phyloP scores from a whole-genome alignment of 2,113 vertebrate species.

The Pantherophis guttatus region DNA sequence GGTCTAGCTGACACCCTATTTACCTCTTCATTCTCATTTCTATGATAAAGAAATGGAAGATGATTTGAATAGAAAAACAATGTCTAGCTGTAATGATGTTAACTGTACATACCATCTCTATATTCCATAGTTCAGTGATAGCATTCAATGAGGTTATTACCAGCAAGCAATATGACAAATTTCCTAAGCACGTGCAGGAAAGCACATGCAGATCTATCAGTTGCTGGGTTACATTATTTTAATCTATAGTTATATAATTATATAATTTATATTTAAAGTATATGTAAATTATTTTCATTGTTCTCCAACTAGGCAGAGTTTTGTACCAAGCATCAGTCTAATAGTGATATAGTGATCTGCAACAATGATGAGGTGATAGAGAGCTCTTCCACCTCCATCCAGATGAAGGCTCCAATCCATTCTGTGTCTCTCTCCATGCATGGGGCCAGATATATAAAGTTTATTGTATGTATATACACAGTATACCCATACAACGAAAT shows the following conservation, averaged over 20 bases:
- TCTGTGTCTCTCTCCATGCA: neutral
- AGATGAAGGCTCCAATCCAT: neutral
- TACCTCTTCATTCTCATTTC: neutral
- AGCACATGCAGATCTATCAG: neutral
- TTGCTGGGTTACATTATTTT: neutral
- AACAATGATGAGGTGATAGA: neutral
- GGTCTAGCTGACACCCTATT: neutral
- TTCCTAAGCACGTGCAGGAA: neutral
- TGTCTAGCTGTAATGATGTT: neutral
- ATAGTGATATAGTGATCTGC: neutral
- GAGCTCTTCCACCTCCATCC: neutral
- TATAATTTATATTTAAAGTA: too few relatives aligned
- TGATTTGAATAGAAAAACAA: neutral
- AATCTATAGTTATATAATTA: neutral
- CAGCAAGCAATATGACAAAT: neutral
- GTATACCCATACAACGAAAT: too few relatives aligned
- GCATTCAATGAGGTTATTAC: neutral
- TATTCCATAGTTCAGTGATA: neutral
- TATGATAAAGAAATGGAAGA: neutral
- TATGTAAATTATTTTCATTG: neutral
- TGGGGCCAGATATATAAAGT: neutral
- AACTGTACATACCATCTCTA: neutral
- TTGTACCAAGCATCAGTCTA: neutral
- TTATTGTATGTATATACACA: too few relatives aligned
- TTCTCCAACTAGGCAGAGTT: neutral